These are phyloP conservation scores for Lutjanus erythropterus DNA, from an alignment of 2,113 vertebrate genomes.

Conservation along the genomic window DNA sequence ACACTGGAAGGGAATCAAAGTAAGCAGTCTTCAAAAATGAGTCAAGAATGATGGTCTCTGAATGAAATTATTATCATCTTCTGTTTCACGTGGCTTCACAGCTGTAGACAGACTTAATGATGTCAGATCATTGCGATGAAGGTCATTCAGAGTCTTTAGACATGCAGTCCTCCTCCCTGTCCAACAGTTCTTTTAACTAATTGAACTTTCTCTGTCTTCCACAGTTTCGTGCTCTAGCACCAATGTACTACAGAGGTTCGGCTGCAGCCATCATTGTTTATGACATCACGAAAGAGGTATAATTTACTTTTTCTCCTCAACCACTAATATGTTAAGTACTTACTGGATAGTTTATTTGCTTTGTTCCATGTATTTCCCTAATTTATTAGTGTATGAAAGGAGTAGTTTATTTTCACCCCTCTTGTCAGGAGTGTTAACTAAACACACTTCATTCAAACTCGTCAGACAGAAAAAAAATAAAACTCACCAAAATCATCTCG, in stretches of 20 bases:
- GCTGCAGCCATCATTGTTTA: constrained; percentile 98
- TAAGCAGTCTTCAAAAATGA: constrained; percentile 6
- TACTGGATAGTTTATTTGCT: not conserved
- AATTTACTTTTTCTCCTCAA: constrained; percentile 31
- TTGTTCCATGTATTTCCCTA: not conserved
- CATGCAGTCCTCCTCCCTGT: not conserved
- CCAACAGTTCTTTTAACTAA: too few species aligned
- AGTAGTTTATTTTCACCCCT: too few species aligned
- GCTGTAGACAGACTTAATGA: not conserved
- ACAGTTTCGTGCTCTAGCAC: constrained; percentile 97
- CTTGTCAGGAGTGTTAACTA: too few species aligned
- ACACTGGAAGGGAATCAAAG: constrained; percentile 6
- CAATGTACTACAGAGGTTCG: constrained; percentile 99
- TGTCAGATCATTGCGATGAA: constrained; percentile 14
- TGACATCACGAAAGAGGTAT: constrained; percentile 99
- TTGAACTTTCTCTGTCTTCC: constrained; percentile 48
- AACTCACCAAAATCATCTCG: too few species aligned
- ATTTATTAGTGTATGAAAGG: not conserved
- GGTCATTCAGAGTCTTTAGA: constrained; percentile 7
- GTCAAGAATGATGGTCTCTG: not conserved
- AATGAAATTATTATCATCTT: constrained; percentile 3
- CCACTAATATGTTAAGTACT: not conserved
- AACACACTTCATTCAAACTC: too few species aligned
- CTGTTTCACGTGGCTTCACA: constrained; percentile 8
- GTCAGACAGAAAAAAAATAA: too few species aligned